Conservation (phyloP, 2,113 vertebrate species). For the Chlamydotis undulata region DNA sequence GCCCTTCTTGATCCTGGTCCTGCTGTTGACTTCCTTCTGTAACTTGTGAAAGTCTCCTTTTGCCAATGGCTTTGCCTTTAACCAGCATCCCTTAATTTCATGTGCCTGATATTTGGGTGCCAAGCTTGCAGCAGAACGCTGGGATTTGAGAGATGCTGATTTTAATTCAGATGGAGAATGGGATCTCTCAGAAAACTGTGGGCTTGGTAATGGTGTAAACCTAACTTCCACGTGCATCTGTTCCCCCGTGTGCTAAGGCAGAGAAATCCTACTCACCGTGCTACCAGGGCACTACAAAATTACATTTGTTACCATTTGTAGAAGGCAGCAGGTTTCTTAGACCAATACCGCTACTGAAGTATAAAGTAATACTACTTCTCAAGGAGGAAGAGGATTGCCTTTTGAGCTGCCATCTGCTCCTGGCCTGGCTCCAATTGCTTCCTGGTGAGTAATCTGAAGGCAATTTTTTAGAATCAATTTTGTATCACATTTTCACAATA, state of each 20-base stretch:
- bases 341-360: conserved; percentile 23
- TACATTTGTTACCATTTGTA: background rate
- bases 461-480: conserved; percentile 63
- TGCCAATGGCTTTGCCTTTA: background rate
- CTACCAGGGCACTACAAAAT: background rate
- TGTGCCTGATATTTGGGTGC: background rate
- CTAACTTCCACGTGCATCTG: background rate
- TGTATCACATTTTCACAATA: conserved; percentile 42
- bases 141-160: background rate
- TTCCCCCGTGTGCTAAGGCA: background rate
- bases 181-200: background rate
- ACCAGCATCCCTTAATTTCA: background rate
- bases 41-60: background rate
- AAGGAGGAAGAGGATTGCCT: conserved; percentile 59
- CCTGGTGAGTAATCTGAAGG: conserved; percentile 38
- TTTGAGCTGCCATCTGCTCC: conserved; percentile 68
- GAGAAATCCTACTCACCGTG: background rate
- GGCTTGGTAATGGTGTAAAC: background rate
- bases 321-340: conserved; percentile 36
- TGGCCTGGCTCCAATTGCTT: conserved; percentile 61
- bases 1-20: background rate
- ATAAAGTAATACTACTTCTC: conserved; percentile 45
- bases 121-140: background rate
- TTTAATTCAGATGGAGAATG: background rate
- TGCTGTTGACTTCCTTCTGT: fast-evolving